A percentile compares a stretch with the other conserved stretches of the same genome.
Conservation (phyloP, 2,888 invertebrate species). For the Endomychus coccineus region DNA sequence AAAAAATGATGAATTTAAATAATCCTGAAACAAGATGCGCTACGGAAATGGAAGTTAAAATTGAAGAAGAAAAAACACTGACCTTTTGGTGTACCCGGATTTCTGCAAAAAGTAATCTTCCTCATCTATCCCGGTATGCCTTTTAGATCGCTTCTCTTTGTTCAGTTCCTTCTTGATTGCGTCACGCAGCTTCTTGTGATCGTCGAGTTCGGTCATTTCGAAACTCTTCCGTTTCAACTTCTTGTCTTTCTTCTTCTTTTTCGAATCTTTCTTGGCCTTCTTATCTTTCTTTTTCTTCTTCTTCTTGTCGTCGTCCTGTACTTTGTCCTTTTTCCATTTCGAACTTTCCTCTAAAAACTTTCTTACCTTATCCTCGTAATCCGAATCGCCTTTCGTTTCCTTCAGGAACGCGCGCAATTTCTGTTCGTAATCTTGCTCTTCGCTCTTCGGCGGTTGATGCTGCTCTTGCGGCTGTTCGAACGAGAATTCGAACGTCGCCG, state of each 20-base stretch:
- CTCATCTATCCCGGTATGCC: slow-evolving; percentile 40
- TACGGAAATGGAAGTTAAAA: no score
- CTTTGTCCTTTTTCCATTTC: slow-evolving; percentile 67
- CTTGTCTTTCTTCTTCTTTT: slow-evolving; percentile 67
- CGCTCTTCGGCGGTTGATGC: slow-evolving; percentile 30
- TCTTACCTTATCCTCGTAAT: slow-evolving; percentile 79
- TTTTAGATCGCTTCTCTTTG: slow-evolving; percentile 40
- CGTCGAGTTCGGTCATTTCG: slow-evolving; percentile 56
- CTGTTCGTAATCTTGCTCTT: slow-evolving; percentile 32
- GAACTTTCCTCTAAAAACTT: slow-evolving; percentile 77
- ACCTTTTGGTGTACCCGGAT: slow-evolving; percentile 42
- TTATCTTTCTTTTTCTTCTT: slow-evolving; percentile 49
- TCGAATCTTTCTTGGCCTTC: slow-evolving; percentile 63
- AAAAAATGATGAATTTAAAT: no score
- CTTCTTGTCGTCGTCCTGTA: slow-evolving; percentile 58
- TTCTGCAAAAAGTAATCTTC: slow-evolving; percentile 46
- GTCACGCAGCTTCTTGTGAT: slow-evolving; percentile 59
- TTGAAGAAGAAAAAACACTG: no score
- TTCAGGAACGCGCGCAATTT: slow-evolving; percentile 59
- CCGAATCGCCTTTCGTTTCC: slow-evolving; percentile 71
- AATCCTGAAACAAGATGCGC: no score
- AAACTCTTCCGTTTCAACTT: slow-evolving; percentile 63
- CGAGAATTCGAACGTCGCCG: slow-evolving; percentile 45
- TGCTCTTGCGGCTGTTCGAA: slow-evolving; percentile 45
- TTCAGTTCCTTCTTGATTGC: slow-evolving; percentile 55